Evolutionary conservation across 2,797 vertebrate genomes (phyloP).

Genomic region (Scyliorhinus canicula): DNA sequence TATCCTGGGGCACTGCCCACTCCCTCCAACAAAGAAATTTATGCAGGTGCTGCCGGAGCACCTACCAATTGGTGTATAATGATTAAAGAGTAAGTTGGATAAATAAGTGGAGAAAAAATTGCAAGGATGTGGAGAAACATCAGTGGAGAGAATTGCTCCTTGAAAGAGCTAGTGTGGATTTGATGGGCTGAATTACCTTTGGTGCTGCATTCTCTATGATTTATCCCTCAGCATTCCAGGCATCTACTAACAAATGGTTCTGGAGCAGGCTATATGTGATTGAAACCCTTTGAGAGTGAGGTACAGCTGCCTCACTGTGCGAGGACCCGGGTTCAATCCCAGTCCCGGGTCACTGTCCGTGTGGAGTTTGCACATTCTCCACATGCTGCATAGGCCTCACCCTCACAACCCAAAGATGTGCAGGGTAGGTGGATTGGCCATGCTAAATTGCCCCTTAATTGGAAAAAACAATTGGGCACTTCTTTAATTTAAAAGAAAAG

Average conservation of each 20-base stretch:
- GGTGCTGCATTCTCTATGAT: background rate
- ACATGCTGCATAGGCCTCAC: too few species aligned
- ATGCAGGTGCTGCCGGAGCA: too few species aligned
- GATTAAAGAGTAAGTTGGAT: background rate
- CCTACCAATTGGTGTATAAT: too few species aligned
- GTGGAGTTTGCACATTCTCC: too few species aligned
- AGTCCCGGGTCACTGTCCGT: too few species aligned
- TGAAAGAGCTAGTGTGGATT: background rate
- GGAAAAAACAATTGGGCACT: too few species aligned
- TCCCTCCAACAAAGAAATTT: background rate
- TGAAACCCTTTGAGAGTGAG: background rate
- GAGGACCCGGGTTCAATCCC: too few species aligned
- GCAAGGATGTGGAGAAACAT: background rate
- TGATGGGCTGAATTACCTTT: background rate
- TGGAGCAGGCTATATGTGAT: background rate
- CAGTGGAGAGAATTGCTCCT: background rate
- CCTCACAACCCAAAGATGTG: too few species aligned
- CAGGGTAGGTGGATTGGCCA: too few species aligned
- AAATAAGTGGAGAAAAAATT: background rate
- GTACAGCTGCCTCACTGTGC: too few species aligned
- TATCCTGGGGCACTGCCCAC: background rate
- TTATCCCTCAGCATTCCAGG: background rate
- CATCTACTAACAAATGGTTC: background rate
- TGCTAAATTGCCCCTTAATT: too few species aligned
- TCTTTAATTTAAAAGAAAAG: too few species aligned